Evolutionary conservation across 2,797 vertebrate genomes (phyloP).

Genomic region (Perodicticus potto): DNA sequence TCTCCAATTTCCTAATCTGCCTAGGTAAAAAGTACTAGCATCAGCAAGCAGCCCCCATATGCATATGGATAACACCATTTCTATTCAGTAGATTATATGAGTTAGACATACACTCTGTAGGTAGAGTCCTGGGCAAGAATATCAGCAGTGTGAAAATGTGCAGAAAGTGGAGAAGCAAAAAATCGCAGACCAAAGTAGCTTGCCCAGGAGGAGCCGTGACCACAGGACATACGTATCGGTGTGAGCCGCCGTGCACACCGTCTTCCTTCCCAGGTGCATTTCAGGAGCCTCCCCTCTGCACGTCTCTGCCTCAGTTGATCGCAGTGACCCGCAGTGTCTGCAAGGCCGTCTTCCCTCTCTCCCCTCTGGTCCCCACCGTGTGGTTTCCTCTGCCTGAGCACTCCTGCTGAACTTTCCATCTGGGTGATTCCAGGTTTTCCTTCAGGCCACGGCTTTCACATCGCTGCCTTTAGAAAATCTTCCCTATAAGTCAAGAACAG

Average conservation of each 20-base stretch:
- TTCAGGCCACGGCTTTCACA: neutral
- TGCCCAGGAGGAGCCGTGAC: neutral
- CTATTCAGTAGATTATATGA: neutral
- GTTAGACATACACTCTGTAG: neutral
- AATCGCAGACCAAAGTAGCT: neutral
- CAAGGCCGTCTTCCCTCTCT: neutral
- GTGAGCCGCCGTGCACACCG: too few relatives aligned
- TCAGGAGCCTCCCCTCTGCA: neutral
- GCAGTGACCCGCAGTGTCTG: neutral
- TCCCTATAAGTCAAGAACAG: too few relatives aligned
- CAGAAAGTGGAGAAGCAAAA: neutral
- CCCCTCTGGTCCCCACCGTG: neutral
- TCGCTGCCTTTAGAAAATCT: neutral
- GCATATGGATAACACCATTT: neutral
- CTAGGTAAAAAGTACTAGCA: neutral
- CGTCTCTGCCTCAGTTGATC: neutral
- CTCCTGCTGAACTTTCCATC: neutral
- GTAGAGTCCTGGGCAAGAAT: neutral
- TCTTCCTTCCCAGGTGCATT: neutral
- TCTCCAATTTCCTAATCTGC: neutral
- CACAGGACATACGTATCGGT: neutral
- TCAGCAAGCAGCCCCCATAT: neutral
- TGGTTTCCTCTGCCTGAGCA: neutral
- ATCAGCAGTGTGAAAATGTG: neutral
- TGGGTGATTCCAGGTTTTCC: neutral